phyloP scores from a whole-genome alignment of 53 echinoderm and acorn worm species.

The Arbacia lixula region DNA sequence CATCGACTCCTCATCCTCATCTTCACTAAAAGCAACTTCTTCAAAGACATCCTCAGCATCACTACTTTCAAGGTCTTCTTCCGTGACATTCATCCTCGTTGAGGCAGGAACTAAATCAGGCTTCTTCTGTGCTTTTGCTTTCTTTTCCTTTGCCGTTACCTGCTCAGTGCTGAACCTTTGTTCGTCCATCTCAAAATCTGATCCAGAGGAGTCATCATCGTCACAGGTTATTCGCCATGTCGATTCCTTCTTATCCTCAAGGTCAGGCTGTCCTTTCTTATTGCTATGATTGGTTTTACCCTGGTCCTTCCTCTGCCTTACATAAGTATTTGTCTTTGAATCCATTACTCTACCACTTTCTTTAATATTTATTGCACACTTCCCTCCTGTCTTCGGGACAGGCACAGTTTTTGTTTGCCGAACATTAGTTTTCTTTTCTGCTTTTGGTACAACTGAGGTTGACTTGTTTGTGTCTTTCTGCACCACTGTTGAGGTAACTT shows the following conservation, averaged over 20 bases:
- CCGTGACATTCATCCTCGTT: constrained; percentile 10
- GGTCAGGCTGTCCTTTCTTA: neutral
- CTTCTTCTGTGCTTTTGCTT: constrained; percentile 23
- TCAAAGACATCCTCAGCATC: constrained; percentile 74
- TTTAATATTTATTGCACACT: constrained; percentile 36
- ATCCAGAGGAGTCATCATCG: constrained; percentile 46
- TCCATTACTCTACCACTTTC: neutral
- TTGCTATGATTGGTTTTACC: constrained; percentile 35
- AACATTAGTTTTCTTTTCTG: constrained; percentile 17
- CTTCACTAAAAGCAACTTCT: constrained; percentile 61
- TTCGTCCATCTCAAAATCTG: constrained; percentile 30
- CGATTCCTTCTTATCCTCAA: constrained; percentile 8
- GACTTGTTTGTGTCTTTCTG: too few species aligned
- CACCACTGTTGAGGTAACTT: too few species aligned
- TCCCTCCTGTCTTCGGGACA: neutral
- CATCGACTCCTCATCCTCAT: neutral
- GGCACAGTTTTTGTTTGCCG: neutral
- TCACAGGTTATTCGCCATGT: constrained; percentile 41
- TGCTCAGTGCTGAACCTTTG: neutral
- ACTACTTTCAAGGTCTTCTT: constrained; percentile 23
- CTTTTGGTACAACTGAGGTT: too few species aligned
- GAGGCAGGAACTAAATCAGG: neutral
- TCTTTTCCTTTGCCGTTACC: neutral
- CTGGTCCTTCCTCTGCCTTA: constrained; percentile 32
- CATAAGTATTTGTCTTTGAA: too few species aligned